Conservation (phyloP, 2,113 vertebrate genomes). For the Sapajus apella region DNA sequence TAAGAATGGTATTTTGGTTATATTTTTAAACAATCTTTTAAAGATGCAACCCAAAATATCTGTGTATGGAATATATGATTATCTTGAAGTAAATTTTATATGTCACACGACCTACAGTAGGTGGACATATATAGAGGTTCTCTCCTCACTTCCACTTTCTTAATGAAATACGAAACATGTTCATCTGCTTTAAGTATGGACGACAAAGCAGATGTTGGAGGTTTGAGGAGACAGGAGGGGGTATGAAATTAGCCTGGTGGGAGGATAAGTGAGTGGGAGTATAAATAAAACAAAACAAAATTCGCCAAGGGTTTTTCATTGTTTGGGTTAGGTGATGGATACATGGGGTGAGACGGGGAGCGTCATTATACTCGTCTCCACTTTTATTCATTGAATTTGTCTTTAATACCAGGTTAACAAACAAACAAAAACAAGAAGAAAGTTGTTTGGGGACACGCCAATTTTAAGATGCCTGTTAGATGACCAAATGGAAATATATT, state of each 20-base stretch:
- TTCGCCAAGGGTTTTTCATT: neutral
- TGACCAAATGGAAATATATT: neutral
- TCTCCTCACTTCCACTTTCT: no score
- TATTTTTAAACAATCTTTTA: neutral
- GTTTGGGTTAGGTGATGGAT: neutral
- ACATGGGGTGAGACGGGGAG: neutral
- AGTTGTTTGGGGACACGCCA: neutral
- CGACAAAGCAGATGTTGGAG: neutral
- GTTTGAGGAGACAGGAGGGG: neutral
- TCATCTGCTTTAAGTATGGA: neutral
- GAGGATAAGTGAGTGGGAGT: no score
- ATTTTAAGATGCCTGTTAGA: neutral
- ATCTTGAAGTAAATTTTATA: no score
- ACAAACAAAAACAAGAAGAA: neutral
- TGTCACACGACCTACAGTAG: no score
- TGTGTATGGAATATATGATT: neutral
- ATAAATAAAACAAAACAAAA: constrained; percentile 1
- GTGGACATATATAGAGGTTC: no score
- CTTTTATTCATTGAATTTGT: neutral
- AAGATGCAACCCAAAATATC: constrained; percentile 4
- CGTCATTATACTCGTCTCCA: neutral
- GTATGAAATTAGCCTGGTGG: neutral
- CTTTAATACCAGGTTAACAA: neutral
- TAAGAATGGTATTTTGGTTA: neutral
- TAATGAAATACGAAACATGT: no score